These are phyloP conservation scores for Emydura subglobosa DNA, from an alignment of 2,113 vertebrate species.

Conservation along the genomic window DNA sequence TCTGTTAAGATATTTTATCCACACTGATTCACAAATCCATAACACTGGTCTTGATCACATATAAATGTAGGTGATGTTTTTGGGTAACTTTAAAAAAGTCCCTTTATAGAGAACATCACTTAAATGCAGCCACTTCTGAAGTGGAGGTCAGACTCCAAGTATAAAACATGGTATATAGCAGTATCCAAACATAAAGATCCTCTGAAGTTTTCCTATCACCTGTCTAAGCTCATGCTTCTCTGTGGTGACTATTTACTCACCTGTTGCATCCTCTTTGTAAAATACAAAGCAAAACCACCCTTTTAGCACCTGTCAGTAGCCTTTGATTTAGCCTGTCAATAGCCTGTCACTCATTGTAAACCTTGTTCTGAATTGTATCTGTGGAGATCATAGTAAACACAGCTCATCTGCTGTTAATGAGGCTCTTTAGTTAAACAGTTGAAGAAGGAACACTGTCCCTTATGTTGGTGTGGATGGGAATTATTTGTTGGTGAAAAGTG, in stretches of 20 bases:
- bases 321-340: background rate
- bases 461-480: background rate
- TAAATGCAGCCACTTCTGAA: background rate
- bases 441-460: background rate
- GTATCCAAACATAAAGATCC: rapidly evolving
- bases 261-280: background rate
- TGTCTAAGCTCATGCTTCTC: background rate
- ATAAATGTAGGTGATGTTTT: background rate
- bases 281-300: background rate
- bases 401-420: background rate
- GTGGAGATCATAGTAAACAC: background rate
- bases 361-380: background rate
- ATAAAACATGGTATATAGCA: background rate
- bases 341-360: background rate
- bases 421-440: background rate
- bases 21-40: background rate
- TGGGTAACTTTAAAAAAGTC: background rate
- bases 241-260: background rate
- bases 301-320: background rate
- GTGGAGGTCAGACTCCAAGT: background rate
- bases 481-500: background rate
- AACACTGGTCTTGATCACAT: background rate
- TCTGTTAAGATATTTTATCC: background rate
- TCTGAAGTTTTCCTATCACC: background rate
- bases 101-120: rapidly evolving